Conservation (phyloP, 92 coral and sea anemone genomes). For the Phymanthus crucifer region DNA sequence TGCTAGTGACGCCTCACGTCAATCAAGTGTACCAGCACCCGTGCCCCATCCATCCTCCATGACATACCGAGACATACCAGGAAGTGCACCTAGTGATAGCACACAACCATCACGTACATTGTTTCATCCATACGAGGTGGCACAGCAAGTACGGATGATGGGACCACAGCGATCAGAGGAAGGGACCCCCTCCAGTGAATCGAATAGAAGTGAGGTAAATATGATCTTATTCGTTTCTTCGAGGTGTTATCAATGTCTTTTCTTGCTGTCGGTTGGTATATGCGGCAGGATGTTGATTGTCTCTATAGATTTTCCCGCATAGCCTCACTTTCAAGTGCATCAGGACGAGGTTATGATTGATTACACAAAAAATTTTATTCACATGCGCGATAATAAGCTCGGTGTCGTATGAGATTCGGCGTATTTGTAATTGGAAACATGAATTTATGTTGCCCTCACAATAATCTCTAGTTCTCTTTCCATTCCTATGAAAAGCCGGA, state of each 20-base stretch:
- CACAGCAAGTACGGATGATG: conserved; percentile 44
- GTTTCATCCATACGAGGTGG: conserved; percentile 66
- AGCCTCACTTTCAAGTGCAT: too few species aligned
- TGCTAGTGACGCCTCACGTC: neutral
- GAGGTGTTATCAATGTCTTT: too few species aligned
- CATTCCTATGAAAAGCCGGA: conserved; percentile 1
- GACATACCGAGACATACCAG: neutral
- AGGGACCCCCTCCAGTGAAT: neutral
- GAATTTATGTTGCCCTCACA: too few species aligned
- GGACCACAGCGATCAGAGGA: conserved; percentile 12
- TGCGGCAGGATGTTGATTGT: too few species aligned
- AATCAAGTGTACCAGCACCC: conserved; percentile 27
- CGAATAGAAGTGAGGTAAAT: conserved; percentile 6
- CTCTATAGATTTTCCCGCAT: too few species aligned
- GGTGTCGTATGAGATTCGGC: too few species aligned
- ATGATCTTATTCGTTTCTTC: too few species aligned
- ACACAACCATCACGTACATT: conserved; percentile 28
- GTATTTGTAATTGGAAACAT: neutral
- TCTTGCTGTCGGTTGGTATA: too few species aligned
- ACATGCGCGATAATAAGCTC: too few species aligned
- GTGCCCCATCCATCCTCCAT: neutral
- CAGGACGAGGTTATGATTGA: too few species aligned
- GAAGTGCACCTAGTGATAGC: neutral
- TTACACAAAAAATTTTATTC: too few species aligned
- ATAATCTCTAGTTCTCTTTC: neutral